Percentiles rank a stretch among this genome's conserved stretches.
These are phyloP conservation scores for Microplitis mediator DNA, from an alignment of 1,140 invertebrate species.

Conservation along the genomic window DNA sequence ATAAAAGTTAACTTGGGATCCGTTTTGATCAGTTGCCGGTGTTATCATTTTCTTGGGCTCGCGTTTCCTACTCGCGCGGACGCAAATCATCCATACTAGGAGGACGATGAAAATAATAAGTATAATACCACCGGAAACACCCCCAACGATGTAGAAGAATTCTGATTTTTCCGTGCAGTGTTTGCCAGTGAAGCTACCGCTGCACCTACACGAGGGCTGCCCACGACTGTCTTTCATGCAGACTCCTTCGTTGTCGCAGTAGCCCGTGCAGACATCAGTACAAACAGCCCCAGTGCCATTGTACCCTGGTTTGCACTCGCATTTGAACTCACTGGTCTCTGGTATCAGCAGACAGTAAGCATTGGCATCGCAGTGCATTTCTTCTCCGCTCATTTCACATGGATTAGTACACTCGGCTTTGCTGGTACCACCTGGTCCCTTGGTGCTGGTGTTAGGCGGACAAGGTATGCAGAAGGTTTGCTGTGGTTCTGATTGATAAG, in stretches of 20 bases:
- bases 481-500: constrained; percentile 89
- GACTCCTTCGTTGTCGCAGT: constrained; percentile 89
- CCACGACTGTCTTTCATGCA: constrained; percentile 86
- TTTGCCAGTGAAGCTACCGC: constrained; percentile 90
- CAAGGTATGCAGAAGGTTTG: constrained; percentile 88
- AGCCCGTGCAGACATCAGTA: constrained; percentile 84
- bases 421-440: constrained; percentile 75
- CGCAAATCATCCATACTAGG: constrained; percentile 97
- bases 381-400: constrained; percentile 82
- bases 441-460: constrained; percentile 91
- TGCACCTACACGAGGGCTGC: constrained; percentile 84
- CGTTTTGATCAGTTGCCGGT: constrained; percentile 84
- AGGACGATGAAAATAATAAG: constrained; percentile 90
- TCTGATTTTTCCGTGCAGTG: constrained; percentile 89
- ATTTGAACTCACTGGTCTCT: constrained; percentile 87
- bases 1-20: constrained; percentile 94
- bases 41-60: constrained; percentile 88
- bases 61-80: constrained; percentile 81
- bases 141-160: constrained; percentile 92
- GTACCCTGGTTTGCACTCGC: constrained; percentile 93
- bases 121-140: constrained; percentile 88
- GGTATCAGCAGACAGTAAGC: constrained; percentile 86
- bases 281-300: constrained; percentile 86
- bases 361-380: constrained; percentile 86
- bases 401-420: constrained; percentile 90